These are phyloP conservation scores for Solen grandis DNA, from an alignment of 1,140 invertebrate genomes.

Conservation along the genomic window DNA sequence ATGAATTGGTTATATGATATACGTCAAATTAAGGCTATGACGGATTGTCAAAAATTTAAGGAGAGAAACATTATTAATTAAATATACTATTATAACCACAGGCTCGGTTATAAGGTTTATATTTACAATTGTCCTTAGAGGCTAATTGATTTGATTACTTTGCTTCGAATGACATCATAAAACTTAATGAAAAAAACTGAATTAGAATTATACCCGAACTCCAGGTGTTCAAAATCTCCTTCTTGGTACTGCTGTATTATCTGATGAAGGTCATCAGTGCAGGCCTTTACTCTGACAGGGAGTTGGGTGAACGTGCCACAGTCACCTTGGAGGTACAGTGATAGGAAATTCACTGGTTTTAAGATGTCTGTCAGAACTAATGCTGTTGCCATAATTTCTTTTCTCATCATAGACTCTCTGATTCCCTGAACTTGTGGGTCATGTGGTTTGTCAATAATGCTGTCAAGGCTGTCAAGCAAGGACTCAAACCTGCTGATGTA, in stretches of 20 bases:
- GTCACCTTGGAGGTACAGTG: conserved; percentile 9
- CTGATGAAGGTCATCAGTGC: conserved; percentile 6
- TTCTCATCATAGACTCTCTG: neutral
- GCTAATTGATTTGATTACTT: too few species aligned
- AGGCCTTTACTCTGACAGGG: neutral
- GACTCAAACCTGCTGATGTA: conserved; percentile 13
- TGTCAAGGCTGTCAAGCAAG: conserved; percentile 19
- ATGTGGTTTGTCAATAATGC: neutral
- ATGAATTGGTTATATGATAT: neutral
- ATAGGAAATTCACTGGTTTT: conserved; percentile 12
- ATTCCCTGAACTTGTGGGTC: conserved; percentile 10
- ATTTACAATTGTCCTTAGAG: too few species aligned
- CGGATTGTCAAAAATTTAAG: too few species aligned
- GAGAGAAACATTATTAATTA: too few species aligned
- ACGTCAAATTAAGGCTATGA: too few species aligned
- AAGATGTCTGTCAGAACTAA: neutral
- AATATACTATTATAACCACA: too few species aligned
- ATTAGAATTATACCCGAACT: neutral
- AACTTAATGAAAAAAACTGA: too few species aligned
- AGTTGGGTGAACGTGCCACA: conserved; percentile 12
- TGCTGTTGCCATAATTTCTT: neutral
- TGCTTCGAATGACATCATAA: too few species aligned
- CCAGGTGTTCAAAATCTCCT: neutral
- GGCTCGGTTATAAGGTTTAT: too few species aligned
- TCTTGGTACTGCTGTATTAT: neutral